A percentile compares a stretch with the other conserved stretches of the same genome.
Conservation (phyloP, 2,113 vertebrate genomes). For the Equus quagga region DNA sequence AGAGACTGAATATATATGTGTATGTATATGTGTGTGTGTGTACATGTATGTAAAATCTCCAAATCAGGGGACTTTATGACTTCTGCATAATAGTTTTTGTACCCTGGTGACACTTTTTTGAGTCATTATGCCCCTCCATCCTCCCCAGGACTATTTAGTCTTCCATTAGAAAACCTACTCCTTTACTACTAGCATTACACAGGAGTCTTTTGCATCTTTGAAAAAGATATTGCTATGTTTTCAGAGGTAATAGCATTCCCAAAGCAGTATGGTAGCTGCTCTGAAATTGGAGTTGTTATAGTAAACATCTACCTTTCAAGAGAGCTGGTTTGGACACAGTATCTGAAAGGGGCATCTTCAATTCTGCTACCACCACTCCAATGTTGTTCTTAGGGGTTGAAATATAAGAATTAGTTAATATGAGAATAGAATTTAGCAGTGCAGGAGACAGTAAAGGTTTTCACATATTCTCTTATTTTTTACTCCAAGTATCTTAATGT, state of each 20-base stretch:
- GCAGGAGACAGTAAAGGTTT: background rate
- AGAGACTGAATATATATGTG: background rate
- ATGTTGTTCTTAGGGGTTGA: background rate
- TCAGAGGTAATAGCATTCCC: background rate
- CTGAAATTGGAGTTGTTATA: background rate
- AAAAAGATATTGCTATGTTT: background rate
- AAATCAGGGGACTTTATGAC: background rate
- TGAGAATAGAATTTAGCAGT: background rate
- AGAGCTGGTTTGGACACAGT: background rate
- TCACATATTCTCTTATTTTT: background rate
- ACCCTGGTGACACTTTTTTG: background rate
- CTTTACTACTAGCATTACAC: background rate
- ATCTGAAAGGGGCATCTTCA: background rate
- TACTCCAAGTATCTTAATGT: background rate
- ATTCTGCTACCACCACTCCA: background rate
- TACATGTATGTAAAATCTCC: background rate
- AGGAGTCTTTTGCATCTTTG: background rate
- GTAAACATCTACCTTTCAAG: background rate
- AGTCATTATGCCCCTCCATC: background rate
- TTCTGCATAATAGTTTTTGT: background rate
- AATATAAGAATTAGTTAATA: background rate
- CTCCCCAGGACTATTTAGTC: background rate
- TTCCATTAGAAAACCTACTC: background rate
- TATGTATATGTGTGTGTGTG: background rate
- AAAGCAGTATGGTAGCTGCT: background rate